phyloP scores from a whole-genome alignment of 1,140 invertebrate genomes.

The Formica selysi region DNA sequence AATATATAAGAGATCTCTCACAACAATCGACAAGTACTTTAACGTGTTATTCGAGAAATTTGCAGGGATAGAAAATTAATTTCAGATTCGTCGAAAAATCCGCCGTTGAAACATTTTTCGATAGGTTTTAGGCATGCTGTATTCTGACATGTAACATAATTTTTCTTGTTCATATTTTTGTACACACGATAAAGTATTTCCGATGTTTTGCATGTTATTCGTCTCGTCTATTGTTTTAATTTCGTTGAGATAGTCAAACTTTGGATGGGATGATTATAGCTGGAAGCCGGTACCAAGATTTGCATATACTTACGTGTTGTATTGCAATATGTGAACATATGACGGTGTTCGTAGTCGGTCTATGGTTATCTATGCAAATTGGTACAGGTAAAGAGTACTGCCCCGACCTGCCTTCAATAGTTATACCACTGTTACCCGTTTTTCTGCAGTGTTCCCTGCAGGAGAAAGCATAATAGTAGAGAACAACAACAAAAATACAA shows the following conservation, averaged over 20 bases:
- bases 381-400: constrained; percentile 62
- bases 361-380: constrained; percentile 77
- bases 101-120: not conserved
- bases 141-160: not conserved
- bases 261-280: constrained; percentile 28
- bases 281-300: constrained; percentile 51
- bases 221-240: not conserved
- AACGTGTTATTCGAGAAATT: not conserved
- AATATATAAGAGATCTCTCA: too few species aligned
- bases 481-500: not conserved
- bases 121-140: not conserved
- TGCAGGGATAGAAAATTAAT: not conserved
- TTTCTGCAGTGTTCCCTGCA: constrained; percentile 20
- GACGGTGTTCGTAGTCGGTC: constrained; percentile 52
- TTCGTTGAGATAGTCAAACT: not conserved
- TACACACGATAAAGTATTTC: not conserved
- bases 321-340: constrained; percentile 68
- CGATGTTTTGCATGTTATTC: not conserved
- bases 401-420: not conserved
- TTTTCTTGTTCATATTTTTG: not conserved
- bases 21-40: too few species aligned
- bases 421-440: constrained; percentile 21
- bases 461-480: constrained; percentile 18
- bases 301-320: constrained; percentile 73
- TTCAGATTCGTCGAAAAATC: not conserved